Conservation (phyloP, 2,888 invertebrate genomes). For the Microdon myrmicae region DNA sequence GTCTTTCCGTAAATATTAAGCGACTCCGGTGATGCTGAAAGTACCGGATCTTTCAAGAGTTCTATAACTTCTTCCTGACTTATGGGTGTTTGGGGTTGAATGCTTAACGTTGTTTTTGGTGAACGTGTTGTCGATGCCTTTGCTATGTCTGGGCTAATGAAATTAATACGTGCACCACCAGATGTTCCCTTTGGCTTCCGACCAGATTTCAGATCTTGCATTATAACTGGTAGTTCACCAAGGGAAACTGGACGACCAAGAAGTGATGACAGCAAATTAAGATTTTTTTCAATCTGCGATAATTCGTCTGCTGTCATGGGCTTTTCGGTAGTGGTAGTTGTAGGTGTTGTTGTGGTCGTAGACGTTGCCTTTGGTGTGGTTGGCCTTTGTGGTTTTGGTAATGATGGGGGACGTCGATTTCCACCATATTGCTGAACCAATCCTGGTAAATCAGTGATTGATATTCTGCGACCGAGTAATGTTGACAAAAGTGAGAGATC, state of each 20-base stretch:
- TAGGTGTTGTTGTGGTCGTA: constrained; percentile 57
- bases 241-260: constrained; percentile 48
- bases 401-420: constrained; percentile 56
- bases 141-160: constrained; percentile 53
- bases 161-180: constrained; percentile 35
- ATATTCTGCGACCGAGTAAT: constrained; percentile 56
- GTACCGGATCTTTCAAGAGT: constrained; percentile 55
- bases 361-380: constrained; percentile 64
- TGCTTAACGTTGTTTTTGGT: constrained; percentile 52
- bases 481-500: constrained; percentile 57
- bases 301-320: constrained; percentile 57
- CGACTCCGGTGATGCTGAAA: constrained; percentile 56
- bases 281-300: constrained; percentile 50
- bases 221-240: constrained; percentile 51
- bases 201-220: constrained; percentile 47
- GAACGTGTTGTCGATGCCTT: constrained; percentile 59
- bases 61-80: constrained; percentile 53
- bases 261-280: constrained; percentile 53
- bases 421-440: constrained; percentile 54
- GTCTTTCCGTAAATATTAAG: constrained; percentile 69
- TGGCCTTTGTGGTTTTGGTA: constrained; percentile 42
- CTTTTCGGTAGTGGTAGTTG: constrained; percentile 61
- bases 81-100: constrained; percentile 58
- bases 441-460: constrained; percentile 52
- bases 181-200: constrained; percentile 41